Base-by-base conservation (phyloP, 2,888 invertebrate species). In the Drosophila flavopinicola region DNA sequence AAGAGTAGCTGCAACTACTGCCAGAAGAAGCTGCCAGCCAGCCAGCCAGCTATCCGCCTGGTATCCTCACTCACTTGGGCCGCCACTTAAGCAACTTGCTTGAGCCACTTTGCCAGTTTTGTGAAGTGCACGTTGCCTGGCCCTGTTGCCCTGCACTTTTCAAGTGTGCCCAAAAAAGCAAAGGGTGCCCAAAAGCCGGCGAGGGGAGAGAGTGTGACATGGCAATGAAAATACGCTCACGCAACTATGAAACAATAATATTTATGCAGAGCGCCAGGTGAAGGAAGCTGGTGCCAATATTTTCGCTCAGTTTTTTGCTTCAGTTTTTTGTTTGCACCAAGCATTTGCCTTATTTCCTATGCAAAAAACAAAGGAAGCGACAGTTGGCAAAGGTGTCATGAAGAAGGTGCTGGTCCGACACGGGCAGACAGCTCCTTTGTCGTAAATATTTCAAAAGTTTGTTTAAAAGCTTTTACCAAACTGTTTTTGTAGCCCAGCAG, bases 381-480 rank as follows among this genome's bases (percentile, higher is more conserved):
- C 63, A 52, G 56, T 47, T 56, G 47, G 29, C 42, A 44, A 20
- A 20, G 20, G 2, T 15, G 1, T 4, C 9, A 15, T 7, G 17
- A 15, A 4, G 6, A 11, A 4, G 2, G 5, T n/a, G 38, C 10
- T 37, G 25, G 60, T 79, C 54, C 57, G 41, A 33, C 30, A 51
- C 32, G 54, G 52, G 24, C 56, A 25, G 41, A 33, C 39, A 57
- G 45, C 29, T 48, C 33, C 41, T 60, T 63, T 61, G 47, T 54
- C 29, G 49, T 69, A 63, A 87, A 86, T 85, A 75, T 76, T 74
- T 59, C 63, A 75, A 82, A 80, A 85, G 75, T 87, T 87, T 75
- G 67, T 75, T 67, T 63, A 68, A 83, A 85, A 87, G 83, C 83
- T 83, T 83, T 87, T 85, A 76, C 67, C 70, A 78, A 53, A 68